These are phyloP conservation scores for Pantherophis guttatus DNA, from an alignment of 2,113 vertebrate species.

Conservation along the genomic window DNA sequence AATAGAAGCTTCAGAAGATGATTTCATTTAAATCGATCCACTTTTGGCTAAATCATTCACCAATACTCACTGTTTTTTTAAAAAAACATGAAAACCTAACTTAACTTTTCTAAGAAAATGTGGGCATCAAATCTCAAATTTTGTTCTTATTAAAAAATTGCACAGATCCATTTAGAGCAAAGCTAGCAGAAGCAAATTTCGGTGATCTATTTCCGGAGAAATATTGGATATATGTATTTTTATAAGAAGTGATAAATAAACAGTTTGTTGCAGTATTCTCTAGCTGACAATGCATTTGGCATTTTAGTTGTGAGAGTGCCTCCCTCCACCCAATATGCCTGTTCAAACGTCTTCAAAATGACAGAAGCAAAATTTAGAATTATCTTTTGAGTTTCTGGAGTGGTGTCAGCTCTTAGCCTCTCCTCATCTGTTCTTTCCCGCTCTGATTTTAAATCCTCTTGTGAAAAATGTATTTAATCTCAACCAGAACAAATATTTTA, in stretches of 20 bases:
- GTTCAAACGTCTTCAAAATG: neutral
- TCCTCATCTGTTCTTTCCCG: constrained; percentile 30
- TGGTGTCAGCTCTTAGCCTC: constrained; percentile 34
- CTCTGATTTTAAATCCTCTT: constrained; percentile 46
- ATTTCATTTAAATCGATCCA: neutral
- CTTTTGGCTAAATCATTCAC: neutral
- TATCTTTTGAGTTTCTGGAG: constrained; percentile 26
- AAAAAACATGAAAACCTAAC: neutral
- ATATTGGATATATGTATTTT: neutral
- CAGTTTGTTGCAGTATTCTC: neutral
- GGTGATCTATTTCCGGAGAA: neutral
- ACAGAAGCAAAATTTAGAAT: neutral
- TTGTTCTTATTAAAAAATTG: neutral
- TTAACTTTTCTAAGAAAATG: neutral
- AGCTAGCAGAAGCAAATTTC: neutral
- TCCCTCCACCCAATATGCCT: neutral
- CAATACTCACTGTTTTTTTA: neutral
- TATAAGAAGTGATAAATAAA: neutral
- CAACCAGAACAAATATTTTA: neutral
- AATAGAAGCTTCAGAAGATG: neutral
- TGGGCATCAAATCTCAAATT: neutral
- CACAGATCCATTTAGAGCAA: neutral
- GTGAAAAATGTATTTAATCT: constrained; percentile 8
- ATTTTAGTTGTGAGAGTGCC: neutral
- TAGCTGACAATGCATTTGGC: neutral